phyloP scores from a whole-genome alignment of 2,888 invertebrate species.

The Leptinotarsa tumamoca region DNA sequence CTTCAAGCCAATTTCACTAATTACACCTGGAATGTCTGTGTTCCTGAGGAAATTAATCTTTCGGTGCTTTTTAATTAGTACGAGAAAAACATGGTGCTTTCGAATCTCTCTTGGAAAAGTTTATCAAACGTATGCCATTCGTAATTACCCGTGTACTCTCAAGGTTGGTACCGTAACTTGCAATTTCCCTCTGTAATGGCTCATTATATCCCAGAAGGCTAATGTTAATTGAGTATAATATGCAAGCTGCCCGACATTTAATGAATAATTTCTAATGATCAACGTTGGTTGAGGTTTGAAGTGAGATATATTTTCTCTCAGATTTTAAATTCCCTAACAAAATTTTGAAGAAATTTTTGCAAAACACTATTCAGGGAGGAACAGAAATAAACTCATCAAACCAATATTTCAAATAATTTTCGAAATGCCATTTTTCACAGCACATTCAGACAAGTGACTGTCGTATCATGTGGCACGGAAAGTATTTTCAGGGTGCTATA shows the following conservation, averaged over 20 bases:
- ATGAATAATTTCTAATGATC: background rate
- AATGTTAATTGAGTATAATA: background rate
- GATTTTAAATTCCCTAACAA: no score
- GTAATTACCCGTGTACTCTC: background rate
- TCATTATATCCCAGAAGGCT: background rate
- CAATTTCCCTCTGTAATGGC: background rate
- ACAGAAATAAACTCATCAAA: no score
- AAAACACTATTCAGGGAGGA: no score
- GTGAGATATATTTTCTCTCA: no score
- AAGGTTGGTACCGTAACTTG: background rate
- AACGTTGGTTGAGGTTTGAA: no score
- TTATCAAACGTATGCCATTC: background rate
- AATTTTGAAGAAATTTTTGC: no score
- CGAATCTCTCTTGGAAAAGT: constrained; percentile 6
- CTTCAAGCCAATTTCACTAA: constrained; percentile 7
- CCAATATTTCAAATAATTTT: no score
- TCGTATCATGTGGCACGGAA: no score
- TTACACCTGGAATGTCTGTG: constrained; percentile 12
- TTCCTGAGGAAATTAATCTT: constrained; percentile 11
- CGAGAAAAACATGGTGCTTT: background rate
- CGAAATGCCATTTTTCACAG: no score
- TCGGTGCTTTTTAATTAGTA: constrained; percentile 10
- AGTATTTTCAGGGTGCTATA: no score
- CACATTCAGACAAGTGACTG: no score
- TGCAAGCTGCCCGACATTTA: background rate